phyloP scores from a whole-genome alignment of 2,797 vertebrate genomes.

The Gadopsis marmoratus region DNA sequence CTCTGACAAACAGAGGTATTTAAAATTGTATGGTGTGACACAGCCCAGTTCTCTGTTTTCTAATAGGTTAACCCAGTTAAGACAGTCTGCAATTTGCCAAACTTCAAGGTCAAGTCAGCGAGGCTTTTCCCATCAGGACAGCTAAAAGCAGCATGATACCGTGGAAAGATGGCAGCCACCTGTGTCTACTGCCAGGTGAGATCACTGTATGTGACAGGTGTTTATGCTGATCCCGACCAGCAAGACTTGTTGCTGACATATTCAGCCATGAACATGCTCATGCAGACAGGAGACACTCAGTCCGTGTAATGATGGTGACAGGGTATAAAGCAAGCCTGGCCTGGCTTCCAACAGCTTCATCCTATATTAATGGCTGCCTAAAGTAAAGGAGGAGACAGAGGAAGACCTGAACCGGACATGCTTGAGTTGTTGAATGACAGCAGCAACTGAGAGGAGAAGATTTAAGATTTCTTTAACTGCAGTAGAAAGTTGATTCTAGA shows the following conservation, averaged over 20 bases:
- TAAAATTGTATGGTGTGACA: neutral
- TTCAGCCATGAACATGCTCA: slow-evolving; percentile 18
- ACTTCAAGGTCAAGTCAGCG: neutral
- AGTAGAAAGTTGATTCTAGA: neutral
- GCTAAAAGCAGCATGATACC: neutral
- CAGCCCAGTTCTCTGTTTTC: neutral
- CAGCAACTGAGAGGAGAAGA: neutral
- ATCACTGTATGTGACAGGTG: slow-evolving; percentile 29
- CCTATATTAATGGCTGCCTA: slow-evolving; percentile 6
- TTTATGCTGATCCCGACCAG: slow-evolving; percentile 15
- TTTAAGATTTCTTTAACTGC: slow-evolving; percentile 3
- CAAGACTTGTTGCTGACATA: slow-evolving; percentile 10
- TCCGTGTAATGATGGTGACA: slow-evolving; percentile 24
- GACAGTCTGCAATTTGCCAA: neutral
- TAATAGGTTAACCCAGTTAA: neutral
- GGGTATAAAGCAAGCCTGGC: neutral
- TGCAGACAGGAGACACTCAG: slow-evolving; percentile 13
- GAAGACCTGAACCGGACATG: slow-evolving; percentile 1
- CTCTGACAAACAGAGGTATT: neutral
- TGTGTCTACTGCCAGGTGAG: slow-evolving; percentile 24
- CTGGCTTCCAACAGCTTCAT: neutral
- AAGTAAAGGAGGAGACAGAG: slow-evolving; percentile 2
- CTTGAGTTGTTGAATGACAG: slow-evolving; percentile 1
- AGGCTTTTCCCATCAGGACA: neutral
- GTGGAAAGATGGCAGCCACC: slow-evolving; percentile 1